phyloP scores from a whole-genome alignment of 2,797 vertebrate species.

The Dallia pectoralis region DNA sequence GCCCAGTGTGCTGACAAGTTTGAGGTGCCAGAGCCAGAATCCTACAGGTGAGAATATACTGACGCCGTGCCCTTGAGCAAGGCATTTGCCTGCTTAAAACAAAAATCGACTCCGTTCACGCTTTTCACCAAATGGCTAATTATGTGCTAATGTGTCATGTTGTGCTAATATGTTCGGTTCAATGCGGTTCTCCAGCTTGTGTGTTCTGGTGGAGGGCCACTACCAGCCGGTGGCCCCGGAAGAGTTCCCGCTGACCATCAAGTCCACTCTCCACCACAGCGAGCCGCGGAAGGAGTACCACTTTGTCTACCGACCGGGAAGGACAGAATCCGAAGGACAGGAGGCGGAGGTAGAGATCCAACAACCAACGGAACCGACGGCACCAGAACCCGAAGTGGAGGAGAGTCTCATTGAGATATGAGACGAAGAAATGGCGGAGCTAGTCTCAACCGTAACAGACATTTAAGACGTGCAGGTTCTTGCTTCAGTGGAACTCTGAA shows the following conservation, averaged over 20 bases:
- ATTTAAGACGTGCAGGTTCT: no score
- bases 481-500: no score
- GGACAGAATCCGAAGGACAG: conserved; percentile 39
- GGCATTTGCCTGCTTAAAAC: not conserved
- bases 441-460: no score
- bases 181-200: conserved; percentile 54
- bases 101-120: no score
- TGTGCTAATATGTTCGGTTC: not conserved
- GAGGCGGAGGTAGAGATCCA: conserved; percentile 24
- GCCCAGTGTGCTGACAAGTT: conserved; percentile 86
- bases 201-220: conserved; percentile 73
- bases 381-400: not conserved
- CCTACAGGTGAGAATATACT: conserved; percentile 45
- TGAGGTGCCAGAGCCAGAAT: conserved; percentile 69
- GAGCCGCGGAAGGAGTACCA: conserved; percentile 81
- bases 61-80: not conserved
- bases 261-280: conserved; percentile 79
- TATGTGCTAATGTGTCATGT: not conserved
- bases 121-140: not conserved
- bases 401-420: conserved; percentile 14
- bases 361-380: not conserved
- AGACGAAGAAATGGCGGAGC: not conserved
- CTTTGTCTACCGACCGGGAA: conserved; percentile 84
- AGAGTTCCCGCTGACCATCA: conserved; percentile 85
- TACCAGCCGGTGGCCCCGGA: conserved; percentile 73